phyloP scores from a whole-genome alignment of 2,888 invertebrate genomes.

The Dioctria linearis region DNA sequence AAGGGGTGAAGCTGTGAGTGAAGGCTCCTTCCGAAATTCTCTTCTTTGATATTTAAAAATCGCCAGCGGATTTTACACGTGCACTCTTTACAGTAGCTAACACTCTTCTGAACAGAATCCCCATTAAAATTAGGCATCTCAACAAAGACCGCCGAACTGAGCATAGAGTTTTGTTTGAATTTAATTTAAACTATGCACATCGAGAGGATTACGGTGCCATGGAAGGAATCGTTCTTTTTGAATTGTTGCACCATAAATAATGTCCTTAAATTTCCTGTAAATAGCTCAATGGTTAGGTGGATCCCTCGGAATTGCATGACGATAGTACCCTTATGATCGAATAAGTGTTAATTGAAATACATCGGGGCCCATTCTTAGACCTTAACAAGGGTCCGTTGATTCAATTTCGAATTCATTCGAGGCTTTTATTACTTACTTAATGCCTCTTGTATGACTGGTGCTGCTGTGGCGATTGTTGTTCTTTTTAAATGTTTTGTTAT shows the following conservation, averaged over 20 bases:
- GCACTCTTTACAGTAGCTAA: background rate
- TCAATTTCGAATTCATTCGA: background rate
- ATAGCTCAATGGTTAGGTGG: constrained; percentile 1
- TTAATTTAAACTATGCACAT: constrained; percentile 17
- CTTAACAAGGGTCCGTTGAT: constrained; percentile 5
- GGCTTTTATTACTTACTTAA: too few relatives aligned
- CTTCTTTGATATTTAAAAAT: constrained; percentile 11
- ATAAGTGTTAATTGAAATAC: constrained; percentile 62
- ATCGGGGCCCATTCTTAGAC: constrained; percentile 57
- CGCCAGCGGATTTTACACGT: constrained; percentile 15
- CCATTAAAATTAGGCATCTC: background rate
- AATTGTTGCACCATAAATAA: constrained; percentile 35
- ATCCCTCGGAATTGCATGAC: background rate
- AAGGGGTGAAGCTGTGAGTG: background rate
- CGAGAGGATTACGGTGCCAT: background rate
- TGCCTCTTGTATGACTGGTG: too few relatives aligned
- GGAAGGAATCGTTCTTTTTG: background rate
- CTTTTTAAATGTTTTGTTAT: background rate
- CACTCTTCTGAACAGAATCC: too few relatives aligned
- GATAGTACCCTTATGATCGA: constrained; percentile 58
- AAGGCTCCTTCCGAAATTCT: too few relatives aligned
- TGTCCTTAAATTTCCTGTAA: constrained; percentile 30
- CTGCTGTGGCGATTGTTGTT: background rate
- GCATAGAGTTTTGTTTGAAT: constrained; percentile 17
- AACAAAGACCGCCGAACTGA: too few relatives aligned